Conservation (phyloP, 2,797 vertebrate genomes). For the Microtus obscurus region DNA sequence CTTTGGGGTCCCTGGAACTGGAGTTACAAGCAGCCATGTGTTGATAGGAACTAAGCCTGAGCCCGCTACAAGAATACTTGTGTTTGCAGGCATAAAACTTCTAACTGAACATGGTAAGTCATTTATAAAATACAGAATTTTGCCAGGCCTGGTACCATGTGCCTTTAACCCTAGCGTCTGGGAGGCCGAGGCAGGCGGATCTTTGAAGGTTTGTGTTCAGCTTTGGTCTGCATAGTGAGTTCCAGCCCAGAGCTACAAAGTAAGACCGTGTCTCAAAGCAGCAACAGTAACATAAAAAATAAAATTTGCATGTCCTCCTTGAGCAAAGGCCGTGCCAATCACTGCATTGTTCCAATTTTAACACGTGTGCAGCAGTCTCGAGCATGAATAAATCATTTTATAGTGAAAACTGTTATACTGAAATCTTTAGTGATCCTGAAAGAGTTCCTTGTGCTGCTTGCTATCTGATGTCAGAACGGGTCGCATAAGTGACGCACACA, state of each 20-base stretch:
- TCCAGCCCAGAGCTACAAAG: neutral
- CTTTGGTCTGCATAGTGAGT: neutral
- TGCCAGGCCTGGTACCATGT: neutral
- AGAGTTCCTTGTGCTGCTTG: neutral
- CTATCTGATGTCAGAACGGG: neutral
- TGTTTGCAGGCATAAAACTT: no score
- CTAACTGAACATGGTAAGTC: neutral
- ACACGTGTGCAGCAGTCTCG: neutral
- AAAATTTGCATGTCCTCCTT: neutral
- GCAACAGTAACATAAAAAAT: neutral
- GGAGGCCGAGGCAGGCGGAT: neutral
- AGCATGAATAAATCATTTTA: no score
- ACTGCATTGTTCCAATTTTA: neutral
- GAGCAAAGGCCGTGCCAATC: neutral
- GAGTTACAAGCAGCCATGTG: neutral
- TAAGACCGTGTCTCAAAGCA: neutral
- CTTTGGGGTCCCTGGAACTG: neutral
- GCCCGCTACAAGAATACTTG: neutral
- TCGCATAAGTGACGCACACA: neutral
- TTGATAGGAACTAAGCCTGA: neutral
- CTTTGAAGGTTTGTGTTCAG: neutral
- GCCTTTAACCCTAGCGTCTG: neutral
- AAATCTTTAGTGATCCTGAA: constrained; percentile 49
- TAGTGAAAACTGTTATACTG: neutral
- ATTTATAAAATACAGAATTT: neutral